Conservation (phyloP, 2,888 invertebrate species). For the Dicyrtomina minuta region DNA sequence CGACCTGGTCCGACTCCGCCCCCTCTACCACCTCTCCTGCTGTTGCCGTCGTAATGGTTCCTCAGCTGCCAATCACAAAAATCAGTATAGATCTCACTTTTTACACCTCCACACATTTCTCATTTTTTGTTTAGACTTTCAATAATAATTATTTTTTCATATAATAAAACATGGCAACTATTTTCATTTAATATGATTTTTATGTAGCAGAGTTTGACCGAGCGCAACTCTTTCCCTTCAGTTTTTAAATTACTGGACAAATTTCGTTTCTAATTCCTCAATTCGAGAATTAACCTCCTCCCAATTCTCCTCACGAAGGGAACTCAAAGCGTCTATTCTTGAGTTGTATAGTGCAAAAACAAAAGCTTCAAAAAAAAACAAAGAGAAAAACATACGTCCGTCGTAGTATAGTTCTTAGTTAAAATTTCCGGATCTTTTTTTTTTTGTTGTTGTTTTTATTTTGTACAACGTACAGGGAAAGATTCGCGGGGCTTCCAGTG, state of each 20-base stretch:
- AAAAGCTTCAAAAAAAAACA: no score
- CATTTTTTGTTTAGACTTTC: no score
- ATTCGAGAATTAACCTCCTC: background rate
- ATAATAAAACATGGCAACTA: background rate
- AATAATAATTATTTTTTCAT: no score
- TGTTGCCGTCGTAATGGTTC: conserved; percentile 54
- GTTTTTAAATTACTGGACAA: background rate
- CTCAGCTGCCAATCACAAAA: conserved; percentile 36
- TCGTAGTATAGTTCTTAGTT: no score
- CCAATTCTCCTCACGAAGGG: background rate
- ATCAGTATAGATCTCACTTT: background rate
- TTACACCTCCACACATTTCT: no score
- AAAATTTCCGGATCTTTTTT: background rate
- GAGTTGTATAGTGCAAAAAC: no score
- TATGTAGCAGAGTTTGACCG: no score
- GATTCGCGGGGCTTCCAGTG: background rate
- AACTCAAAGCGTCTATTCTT: no score
- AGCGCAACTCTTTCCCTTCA: background rate
- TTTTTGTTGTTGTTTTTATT: no score
- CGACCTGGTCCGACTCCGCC: conserved; percentile 36
- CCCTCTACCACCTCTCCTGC: conserved; percentile 68
- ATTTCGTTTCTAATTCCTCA: background rate
- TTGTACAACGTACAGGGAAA: background rate
- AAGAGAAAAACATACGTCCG: no score
- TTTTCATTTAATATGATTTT: no score